phyloP scores from a whole-genome alignment of 1,140 invertebrate genomes.

The Achatina immaculata region DNA sequence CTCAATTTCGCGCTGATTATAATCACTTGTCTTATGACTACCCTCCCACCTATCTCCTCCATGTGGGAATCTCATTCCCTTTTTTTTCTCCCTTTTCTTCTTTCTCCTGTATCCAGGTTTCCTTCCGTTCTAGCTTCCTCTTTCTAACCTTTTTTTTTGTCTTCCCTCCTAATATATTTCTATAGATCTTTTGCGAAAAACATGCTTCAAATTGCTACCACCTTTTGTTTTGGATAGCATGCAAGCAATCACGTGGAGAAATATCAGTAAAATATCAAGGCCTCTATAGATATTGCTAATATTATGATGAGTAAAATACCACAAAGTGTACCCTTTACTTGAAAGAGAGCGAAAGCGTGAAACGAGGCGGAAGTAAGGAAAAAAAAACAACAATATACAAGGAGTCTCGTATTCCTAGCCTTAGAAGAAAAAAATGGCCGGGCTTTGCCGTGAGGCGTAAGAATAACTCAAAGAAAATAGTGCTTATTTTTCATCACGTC shows the following conservation, averaged over 20 bases:
- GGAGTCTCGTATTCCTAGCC: constrained; percentile 23
- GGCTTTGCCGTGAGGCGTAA: constrained; percentile 12
- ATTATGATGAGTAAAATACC: constrained; percentile 31
- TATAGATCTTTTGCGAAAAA: not conserved
- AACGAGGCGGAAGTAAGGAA: constrained; percentile 19
- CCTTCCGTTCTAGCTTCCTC: not conserved
- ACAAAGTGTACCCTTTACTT: constrained; percentile 36
- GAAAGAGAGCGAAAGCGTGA: constrained; percentile 11
- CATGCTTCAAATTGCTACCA: constrained; percentile 20
- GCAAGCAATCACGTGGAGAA: constrained; percentile 2
- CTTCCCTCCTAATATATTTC: constrained; percentile 1
- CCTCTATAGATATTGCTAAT: constrained; percentile 24
- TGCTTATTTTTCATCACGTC: constrained; percentile 34
- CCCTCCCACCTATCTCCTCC: no score
- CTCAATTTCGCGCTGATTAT: no score
- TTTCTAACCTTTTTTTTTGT: constrained; percentile 4
- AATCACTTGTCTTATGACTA: no score
- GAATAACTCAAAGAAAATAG: constrained; percentile 40
- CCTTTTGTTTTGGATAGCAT: not conserved
- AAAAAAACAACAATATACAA: constrained; percentile 39
- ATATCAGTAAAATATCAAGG: constrained; percentile 29
- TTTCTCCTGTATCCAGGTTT: not conserved
- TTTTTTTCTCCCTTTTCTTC: not conserved
- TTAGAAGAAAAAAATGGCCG: not conserved
- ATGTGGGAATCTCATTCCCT: not conserved